A percentile compares a stretch with the other conserved stretches of the same genome.
phyloP scores from a whole-genome alignment of 1,140 invertebrate genomes.

The Xylocopa sonorina region DNA sequence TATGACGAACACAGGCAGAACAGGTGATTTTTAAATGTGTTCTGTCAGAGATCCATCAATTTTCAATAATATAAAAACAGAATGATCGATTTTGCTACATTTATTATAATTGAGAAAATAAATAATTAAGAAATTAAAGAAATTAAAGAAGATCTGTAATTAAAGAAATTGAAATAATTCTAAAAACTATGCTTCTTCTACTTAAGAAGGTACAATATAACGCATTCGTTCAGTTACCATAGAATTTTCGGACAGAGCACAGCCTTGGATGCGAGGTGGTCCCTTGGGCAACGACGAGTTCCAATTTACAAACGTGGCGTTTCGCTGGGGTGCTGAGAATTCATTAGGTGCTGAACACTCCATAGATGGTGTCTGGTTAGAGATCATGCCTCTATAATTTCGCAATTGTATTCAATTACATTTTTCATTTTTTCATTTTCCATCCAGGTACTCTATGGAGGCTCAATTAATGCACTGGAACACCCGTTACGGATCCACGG shows the following conservation, averaged over 20 bases:
- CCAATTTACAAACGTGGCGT: constrained; percentile 89
- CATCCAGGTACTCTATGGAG: constrained; percentile 86
- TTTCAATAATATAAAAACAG: too few relatives aligned
- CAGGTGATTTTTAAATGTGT: constrained; percentile 67
- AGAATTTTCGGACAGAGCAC: constrained; percentile 59
- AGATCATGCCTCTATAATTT: neutral
- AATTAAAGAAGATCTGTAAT: too few relatives aligned
- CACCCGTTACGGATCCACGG: constrained; percentile 86
- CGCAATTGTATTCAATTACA: too few relatives aligned
- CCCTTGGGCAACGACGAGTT: constrained; percentile 86
- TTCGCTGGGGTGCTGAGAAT: constrained; percentile 91
- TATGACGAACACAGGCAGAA: constrained; percentile 80
- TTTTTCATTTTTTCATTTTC: too few relatives aligned
- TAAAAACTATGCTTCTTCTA: too few relatives aligned
- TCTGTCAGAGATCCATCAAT: too few relatives aligned
- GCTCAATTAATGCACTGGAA: constrained; percentile 92
- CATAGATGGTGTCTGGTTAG: constrained; percentile 66
- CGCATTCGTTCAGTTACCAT: neutral
- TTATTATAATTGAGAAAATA: too few relatives aligned
- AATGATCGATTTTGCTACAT: too few relatives aligned
- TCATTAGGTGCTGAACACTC: constrained; percentile 91
- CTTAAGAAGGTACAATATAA: neutral
- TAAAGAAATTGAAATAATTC: too few relatives aligned
- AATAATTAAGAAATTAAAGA: too few relatives aligned
- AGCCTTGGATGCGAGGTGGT: constrained; percentile 83